Percentiles rank a stretch among this genome's conserved stretches.
phyloP scores from a whole-genome alignment of 2,797 vertebrate genomes.

The Sylvia borin region DNA sequence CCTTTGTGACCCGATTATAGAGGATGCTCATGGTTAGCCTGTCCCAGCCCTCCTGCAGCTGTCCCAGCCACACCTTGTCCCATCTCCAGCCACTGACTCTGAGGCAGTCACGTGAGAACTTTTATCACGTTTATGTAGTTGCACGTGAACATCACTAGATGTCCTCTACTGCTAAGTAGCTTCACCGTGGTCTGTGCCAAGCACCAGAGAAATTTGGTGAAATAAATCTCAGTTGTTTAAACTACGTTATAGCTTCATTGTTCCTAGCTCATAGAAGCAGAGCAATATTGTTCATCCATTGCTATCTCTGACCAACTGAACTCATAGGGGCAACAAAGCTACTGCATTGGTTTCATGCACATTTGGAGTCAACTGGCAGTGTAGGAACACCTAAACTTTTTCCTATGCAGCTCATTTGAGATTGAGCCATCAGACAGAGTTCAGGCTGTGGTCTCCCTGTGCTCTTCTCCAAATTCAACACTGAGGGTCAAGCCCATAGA shows the following conservation, averaged over 20 bases:
- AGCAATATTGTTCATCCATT: not conserved
- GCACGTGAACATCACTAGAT: constrained; percentile 51
- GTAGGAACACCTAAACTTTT: not conserved
- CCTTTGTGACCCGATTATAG: not conserved
- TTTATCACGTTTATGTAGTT: constrained; percentile 5
- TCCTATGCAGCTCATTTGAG: not conserved
- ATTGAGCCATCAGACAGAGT: not conserved
- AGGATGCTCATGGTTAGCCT: not conserved
- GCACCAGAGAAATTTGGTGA: not conserved
- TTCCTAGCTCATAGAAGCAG: not conserved
- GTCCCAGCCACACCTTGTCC: not conserved
- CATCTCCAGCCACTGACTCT: not conserved
- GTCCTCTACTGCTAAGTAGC: constrained; percentile 39
- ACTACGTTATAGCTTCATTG: not conserved
- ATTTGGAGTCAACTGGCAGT: not conserved
- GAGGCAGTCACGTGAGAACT: not conserved
- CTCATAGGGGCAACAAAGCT: not conserved
- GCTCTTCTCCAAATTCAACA: not conserved
- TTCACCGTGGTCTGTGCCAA: not conserved
- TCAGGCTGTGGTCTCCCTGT: not conserved
- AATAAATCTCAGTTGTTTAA: not conserved
- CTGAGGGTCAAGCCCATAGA: fast-evolving
- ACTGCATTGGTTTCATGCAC: not conserved
- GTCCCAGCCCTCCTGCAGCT: not conserved
- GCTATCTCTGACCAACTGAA: not conserved